Base-by-base conservation (phyloP, 2,888 invertebrate genomes). In the Chrysodeixis includens region DNA sequence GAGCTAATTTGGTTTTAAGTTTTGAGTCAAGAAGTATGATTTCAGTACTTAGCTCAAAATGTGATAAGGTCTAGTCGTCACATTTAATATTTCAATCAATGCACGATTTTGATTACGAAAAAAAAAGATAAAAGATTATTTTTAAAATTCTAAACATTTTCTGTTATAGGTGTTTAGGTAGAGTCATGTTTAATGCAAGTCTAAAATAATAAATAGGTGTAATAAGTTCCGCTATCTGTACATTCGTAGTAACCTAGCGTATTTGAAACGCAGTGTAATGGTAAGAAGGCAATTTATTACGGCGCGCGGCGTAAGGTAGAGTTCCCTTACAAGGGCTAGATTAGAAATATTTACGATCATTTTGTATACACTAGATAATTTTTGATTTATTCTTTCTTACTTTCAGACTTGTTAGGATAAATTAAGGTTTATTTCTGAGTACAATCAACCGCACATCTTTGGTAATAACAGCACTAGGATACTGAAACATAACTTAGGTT, bases 251-350 rank as follows among this genome's bases (percentile, higher is more conserved):
- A 32, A 51, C 30, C 58, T 35, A 55, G 35, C 71, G 40, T 76
- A 69, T 67, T 61, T 75, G 56, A 22, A 59, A 35, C 26, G 35
- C 51, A 62, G 40, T 10, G 54, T 67, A 71, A 71, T 73, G 76
- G 63, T 76, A 73, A 78, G 64, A 57, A 63, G 78, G 74, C 67
- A 73, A 78, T 79, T 71, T 68, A 78, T 78, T 79, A 71, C 53
- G 65, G 62, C 55, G 20, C 76, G 68, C 53, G 65, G 62, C 55
- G 20, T 65, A 71, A 72, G 53, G 65, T 65, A 75, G 60, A 57
- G 65, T 55, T 12, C 60, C 61, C 30, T 54, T 58, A 70, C 62
- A 71, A 6, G 6, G 26, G 26, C 6, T 26, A 26, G 26, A 26
- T 65, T 63, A 70, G 56, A 63, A 54, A 71, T 73, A 61, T 40